Evolutionary conservation across 2,888 invertebrate genomes (phyloP).

Genomic region (Ophioninae sp.): DNA sequence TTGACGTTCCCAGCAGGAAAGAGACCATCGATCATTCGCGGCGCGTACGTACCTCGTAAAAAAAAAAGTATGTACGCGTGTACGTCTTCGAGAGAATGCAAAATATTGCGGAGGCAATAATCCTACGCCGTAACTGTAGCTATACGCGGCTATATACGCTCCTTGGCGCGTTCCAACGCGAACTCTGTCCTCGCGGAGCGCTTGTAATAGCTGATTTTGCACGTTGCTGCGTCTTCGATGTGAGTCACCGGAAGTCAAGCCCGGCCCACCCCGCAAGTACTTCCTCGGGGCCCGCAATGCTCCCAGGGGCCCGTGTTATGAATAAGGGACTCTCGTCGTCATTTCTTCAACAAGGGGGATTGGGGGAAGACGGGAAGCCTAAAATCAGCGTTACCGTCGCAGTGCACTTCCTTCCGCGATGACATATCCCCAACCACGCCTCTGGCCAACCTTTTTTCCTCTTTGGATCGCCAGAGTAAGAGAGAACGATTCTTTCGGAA

Average conservation of each 20-base stretch:
- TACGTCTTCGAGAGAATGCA: constrained; percentile 27
- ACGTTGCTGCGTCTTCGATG: constrained; percentile 68
- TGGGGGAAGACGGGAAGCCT: not conserved
- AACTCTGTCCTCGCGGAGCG: constrained; percentile 31
- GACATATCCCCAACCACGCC: constrained; percentile 5
- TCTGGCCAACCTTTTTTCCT: constrained; percentile 31
- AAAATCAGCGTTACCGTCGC: constrained; percentile 39
- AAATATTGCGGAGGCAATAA: constrained; percentile 50
- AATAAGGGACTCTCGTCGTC: not conserved
- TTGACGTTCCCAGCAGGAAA: not conserved
- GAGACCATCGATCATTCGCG: constrained; percentile 52
- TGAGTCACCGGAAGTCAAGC: constrained; percentile 79
- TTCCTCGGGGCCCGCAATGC: constrained; percentile 37
- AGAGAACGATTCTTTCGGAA: not conserved
- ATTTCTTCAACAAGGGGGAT: not conserved
- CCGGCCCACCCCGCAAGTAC: constrained; percentile 71
- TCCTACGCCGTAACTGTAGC: constrained; percentile 49
- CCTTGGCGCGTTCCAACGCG: constrained; percentile 22
- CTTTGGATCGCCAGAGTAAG: not conserved
- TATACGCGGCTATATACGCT: not conserved
- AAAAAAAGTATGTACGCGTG: not conserved
- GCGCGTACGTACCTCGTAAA: constrained; percentile 33
- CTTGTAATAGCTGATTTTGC: constrained; percentile 43
- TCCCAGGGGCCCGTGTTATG: not conserved
- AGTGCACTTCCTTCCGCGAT: constrained; percentile 29